Evolutionary conservation across 2,113 vertebrate genomes (phyloP), one percentile per base, ranked within the genome.

Genomic region (Hiodon tergisus): DNA sequence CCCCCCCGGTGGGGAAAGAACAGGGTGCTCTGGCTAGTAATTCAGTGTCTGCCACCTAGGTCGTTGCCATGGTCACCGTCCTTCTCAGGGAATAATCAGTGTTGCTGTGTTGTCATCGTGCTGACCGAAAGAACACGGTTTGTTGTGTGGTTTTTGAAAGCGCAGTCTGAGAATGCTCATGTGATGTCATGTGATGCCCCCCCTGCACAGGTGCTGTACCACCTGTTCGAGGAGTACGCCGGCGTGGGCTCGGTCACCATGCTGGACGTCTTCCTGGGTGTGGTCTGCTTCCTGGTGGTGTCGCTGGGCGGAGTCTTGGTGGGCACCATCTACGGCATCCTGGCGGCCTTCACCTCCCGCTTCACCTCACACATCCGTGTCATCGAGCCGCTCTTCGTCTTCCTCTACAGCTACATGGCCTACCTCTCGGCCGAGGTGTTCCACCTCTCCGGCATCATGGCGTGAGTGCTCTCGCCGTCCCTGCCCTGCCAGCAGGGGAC

Each of bases 351-450:
- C 91, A 98, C 97, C 0, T 99, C 97, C 1, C 94, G 97, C 74
- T 98, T 98, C 88, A 97, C 97, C 0, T 93, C 94, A 14, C 96
- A 95, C 87, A 95, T 94, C 6, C 94, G 97, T 0, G 96, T 99
- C 88, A 99, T 99, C 79, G 97, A 98, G 90, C 97, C 97, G 0
- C 95, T 98, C 73, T 99, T 99, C 86, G 95, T 97, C 80, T 99
- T 99, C 82, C 90, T 99, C 78, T 99, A 98, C 92, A 98, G 96
- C 91, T 99, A 99, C 90, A 95, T 99, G 95, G 96, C 96, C 0
- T 99, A 99, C 75, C 91, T 99, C 77, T 95, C 96, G 0, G 94
- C 97, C 0, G 97, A 99, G 88, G 87, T 99, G 80, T 98, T 99
- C 90, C 96, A 98, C 85, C 93, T 99, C 6, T 99, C 97, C 0